Evolutionary conservation across 2,113 vertebrate genomes (phyloP).

Genomic region (Geococcyx californianus): DNA sequence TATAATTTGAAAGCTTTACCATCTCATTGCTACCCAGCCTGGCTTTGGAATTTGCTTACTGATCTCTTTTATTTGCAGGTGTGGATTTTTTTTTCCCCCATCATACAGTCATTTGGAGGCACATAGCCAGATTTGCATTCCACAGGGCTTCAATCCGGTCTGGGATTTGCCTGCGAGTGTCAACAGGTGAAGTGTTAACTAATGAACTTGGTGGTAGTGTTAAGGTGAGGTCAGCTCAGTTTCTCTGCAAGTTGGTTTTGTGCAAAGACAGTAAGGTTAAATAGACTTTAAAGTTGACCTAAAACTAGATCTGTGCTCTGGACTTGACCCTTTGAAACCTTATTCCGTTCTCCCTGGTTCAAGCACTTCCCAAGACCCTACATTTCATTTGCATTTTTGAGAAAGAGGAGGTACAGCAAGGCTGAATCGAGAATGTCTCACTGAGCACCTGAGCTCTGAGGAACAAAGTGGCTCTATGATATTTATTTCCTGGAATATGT

Average conservation of each 20-base stretch:
- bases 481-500: background rate
- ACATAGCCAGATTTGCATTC: slow-evolving; percentile 63
- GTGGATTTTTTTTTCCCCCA: slow-evolving; percentile 27
- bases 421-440: background rate
- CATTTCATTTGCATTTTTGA: background rate
- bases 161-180: slow-evolving; percentile 67
- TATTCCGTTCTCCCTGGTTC: background rate
- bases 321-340: background rate
- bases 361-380: background rate
- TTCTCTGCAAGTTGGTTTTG: background rate
- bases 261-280: background rate
- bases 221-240: slow-evolving; percentile 53
- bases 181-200: slow-evolving; percentile 65
- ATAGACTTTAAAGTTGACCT: background rate
- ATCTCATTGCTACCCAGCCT: slow-evolving; percentile 44
- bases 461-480: background rate
- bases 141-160: slow-evolving; percentile 49
- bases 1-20: slow-evolving; percentile 22
- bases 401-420: background rate
- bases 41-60: slow-evolving; percentile 62
- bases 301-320: background rate
- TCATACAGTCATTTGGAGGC: slow-evolving; percentile 43
- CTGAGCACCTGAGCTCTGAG: background rate
- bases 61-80: slow-evolving; percentile 59
- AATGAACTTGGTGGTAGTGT: slow-evolving; percentile 50